Base-by-base conservation (phyloP, 2,797 vertebrate genomes). In the Ceyx erithaca region DNA sequence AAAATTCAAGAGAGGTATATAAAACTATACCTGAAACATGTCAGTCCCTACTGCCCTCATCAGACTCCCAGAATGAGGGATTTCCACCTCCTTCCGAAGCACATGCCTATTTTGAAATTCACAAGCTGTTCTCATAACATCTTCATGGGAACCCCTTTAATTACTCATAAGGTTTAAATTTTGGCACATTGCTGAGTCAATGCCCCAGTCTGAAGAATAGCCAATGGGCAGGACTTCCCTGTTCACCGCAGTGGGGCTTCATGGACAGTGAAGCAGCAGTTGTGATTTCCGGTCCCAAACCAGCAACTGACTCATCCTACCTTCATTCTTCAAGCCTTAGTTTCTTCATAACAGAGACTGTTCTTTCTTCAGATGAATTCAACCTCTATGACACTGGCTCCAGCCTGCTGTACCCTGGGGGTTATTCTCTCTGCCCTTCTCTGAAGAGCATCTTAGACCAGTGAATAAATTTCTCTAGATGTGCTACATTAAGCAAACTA, bases 131-230 rank as follows among this genome's bases (percentile, higher is more conserved):
- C 66, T 43, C 78, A n/a, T 82, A 64, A 75, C 9, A 52, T 59
- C 62, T 33, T 95, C 72, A 72, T 25, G 20, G 12, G 41, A 93
- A 48, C 12, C 52, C 61, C 61, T 68, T 55, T 59, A 43, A 61
- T 78, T 90, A 89, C n/a, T 85, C 69, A 46, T 10, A 72, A 54
- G 43, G 16, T 89, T 93, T 75, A 43, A 43, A 83, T 85, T 80
- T 52, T 87, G 88, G 46, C 79, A 72, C 6, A 2, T 8, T 80
- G 52, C 41, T 87, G 88, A 95, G n/a, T 75, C 68, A 85, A 48
- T 41, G 43, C 43, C 22, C 20, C 58, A 48, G 46, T 12, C 2
- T 57, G 70, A 84, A 68, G 61, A 68, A 26, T 0, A 77, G 41
- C 12, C 82, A 70, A 58, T 21, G 54, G 71, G 58, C 54, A 69